Evolutionary conservation across 2,113 vertebrate genomes (phyloP).

Genomic region (Coptodon rendalli): DNA sequence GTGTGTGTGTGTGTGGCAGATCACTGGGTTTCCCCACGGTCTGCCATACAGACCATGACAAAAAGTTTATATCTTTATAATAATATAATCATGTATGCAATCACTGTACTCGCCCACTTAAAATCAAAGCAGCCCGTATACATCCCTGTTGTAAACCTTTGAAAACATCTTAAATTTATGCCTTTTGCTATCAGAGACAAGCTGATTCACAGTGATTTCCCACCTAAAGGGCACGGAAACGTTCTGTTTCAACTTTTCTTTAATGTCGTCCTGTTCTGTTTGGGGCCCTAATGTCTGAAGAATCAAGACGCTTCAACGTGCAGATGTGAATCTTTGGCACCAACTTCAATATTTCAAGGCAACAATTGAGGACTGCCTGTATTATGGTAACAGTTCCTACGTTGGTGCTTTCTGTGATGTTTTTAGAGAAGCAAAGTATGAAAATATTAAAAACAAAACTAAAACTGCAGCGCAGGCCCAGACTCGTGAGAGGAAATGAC

Average conservation of each 20-base stretch:
- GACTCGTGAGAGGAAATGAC: background rate
- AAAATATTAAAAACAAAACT: background rate
- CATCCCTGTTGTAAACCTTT: background rate
- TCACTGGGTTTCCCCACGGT: background rate
- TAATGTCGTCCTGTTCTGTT: background rate
- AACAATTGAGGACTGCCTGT: background rate
- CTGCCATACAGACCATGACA: background rate
- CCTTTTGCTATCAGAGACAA: background rate
- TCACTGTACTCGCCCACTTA: background rate
- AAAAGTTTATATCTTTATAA: background rate
- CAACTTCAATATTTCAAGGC: background rate
- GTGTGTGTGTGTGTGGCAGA: background rate
- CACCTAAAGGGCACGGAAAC: rapidly evolving
- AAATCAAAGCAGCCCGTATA: background rate
- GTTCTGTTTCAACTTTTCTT: background rate
- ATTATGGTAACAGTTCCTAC: background rate
- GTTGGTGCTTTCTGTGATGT: background rate
- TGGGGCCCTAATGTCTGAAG: rapidly evolving
- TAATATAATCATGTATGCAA: background rate
- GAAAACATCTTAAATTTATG: background rate
- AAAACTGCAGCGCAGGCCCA: background rate
- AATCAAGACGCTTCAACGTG: background rate
- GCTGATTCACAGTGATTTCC: background rate
- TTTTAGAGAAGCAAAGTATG: background rate
- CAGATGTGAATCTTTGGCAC: background rate